Conservation (phyloP, 2,113 vertebrate genomes). For the Sturnus vulgaris region DNA sequence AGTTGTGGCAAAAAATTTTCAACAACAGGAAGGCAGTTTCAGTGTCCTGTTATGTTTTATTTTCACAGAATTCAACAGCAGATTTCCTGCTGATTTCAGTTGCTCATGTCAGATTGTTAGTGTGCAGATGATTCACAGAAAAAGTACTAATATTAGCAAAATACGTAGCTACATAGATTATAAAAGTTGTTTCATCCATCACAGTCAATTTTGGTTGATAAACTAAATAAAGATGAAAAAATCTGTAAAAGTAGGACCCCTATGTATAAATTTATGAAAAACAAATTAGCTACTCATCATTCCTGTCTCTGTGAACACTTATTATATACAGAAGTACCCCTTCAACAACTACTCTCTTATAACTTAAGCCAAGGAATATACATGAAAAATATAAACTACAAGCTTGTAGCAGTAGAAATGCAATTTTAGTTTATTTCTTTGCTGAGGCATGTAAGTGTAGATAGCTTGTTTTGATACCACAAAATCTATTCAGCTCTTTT, state of each 20-base stretch:
- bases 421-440: constrained; percentile 41
- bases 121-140: neutral
- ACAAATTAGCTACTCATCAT: neutral
- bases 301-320: neutral
- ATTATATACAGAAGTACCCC: neutral
- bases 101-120: neutral
- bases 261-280: neutral
- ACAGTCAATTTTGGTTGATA: neutral
- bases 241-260: neutral
- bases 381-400: constrained; percentile 16
- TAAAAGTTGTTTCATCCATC: neutral
- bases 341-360: neutral
- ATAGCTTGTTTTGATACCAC: constrained; percentile 36
- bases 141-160: neutral
- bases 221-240: constrained; percentile 17
- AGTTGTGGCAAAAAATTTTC: neutral
- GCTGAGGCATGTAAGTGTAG: neutral
- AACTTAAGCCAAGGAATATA: neutral
- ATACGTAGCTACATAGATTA: neutral
- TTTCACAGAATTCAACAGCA: neutral
- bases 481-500: constrained; percentile 42
- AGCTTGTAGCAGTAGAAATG: neutral
- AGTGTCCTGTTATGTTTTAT: neutral
- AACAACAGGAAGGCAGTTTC: neutral
- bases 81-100: accelerated